Evolutionary conservation across 2,113 vertebrate genomes (phyloP).

Genomic region (Lepus timidus): DNA sequence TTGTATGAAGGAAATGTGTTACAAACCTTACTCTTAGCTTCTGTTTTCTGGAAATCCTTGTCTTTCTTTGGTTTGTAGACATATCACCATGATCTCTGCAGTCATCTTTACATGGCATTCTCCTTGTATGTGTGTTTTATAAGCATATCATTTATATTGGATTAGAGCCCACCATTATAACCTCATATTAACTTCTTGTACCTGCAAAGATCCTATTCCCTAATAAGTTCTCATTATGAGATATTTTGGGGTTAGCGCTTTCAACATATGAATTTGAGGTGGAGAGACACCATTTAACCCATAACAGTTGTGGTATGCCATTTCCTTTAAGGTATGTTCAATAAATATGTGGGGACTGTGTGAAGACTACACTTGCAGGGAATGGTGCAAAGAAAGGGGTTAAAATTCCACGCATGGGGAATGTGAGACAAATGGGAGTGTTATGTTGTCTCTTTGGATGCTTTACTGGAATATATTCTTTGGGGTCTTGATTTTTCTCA

Average conservation of each 20-base stretch:
- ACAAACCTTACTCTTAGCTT: not conserved
- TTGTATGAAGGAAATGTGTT: not conserved
- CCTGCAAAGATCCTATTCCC: not conserved
- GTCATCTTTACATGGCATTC: not conserved
- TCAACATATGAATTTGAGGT: not conserved
- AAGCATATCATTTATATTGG: not conserved
- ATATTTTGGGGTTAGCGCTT: not conserved
- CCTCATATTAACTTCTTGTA: not conserved
- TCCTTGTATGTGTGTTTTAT: not conserved
- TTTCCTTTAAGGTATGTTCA: not conserved
- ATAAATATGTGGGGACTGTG: not conserved
- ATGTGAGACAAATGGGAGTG: not conserved
- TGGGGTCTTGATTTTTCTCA: not conserved
- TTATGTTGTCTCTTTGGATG: not conserved
- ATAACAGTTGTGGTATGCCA: not conserved
- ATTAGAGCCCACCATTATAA: not conserved
- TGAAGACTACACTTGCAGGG: not conserved
- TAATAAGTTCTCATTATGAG: not conserved
- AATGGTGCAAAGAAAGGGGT: not conserved
- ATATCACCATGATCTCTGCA: not conserved
- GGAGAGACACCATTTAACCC: not conserved
- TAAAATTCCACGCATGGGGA: not conserved
- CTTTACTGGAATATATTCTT: not conserved
- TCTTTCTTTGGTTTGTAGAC: not conserved
- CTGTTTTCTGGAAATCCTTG: not conserved